phyloP scores from a whole-genome alignment of 1,140 invertebrate genomes.

The Pantala flavescens region DNA sequence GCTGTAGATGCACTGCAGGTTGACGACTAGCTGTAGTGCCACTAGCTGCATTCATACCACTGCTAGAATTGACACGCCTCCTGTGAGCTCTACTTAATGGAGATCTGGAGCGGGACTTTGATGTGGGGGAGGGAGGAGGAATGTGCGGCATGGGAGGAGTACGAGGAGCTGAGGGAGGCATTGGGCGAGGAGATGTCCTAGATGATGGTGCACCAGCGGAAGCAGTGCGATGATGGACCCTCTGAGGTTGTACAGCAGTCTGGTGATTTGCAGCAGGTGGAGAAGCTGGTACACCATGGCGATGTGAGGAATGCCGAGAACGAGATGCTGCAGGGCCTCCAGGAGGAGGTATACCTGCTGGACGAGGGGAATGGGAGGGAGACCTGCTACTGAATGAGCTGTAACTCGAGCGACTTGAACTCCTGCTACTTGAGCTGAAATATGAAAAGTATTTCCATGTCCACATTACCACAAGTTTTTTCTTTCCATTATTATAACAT shows the following conservation, averaged over 20 bases:
- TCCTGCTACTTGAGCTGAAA: slow-evolving; percentile 39
- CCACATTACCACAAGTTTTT: background rate
- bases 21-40: no score
- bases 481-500: background rate
- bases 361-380: slow-evolving; percentile 40
- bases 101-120: background rate
- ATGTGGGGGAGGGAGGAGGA: background rate
- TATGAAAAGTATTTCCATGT: no score
- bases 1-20: no score
- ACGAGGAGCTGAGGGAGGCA: slow-evolving; percentile 28
- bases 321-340: slow-evolving; percentile 17
- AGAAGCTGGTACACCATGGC: slow-evolving; percentile 32
- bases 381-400: slow-evolving; percentile 39
- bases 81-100: background rate
- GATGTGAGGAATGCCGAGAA: slow-evolving; percentile 33
- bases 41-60: no score
- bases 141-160: slow-evolving; percentile 22
- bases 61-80: background rate
- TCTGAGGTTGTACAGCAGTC: slow-evolving; percentile 23
- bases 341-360: slow-evolving; percentile 26
- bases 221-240: slow-evolving; percentile 40
- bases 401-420: slow-evolving; percentile 41
- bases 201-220: background rate
- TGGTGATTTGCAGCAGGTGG: slow-evolving; percentile 16
- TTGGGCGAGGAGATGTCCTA: slow-evolving; percentile 25